phyloP scores from a whole-genome alignment of 2,797 vertebrate species.

The Pseudochirops corinnae region DNA sequence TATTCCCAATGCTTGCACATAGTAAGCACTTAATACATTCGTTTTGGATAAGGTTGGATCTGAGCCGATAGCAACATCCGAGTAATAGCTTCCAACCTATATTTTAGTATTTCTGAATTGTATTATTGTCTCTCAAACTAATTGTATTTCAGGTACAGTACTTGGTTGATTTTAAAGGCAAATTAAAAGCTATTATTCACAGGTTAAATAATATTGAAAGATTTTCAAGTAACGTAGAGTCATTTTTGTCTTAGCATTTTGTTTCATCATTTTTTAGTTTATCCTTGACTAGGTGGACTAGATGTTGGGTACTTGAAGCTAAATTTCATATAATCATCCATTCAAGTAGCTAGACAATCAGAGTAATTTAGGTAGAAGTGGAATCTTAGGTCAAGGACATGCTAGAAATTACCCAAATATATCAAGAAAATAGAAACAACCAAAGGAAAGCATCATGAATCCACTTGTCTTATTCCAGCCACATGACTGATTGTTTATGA shows the following conservation, averaged over 20 bases:
- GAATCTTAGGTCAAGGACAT: constrained; percentile 48
- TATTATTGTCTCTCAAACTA: background rate
- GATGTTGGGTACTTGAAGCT: constrained; percentile 27
- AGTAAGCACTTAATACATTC: background rate
- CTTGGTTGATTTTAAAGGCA: background rate
- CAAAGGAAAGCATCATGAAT: background rate
- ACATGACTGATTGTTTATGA: constrained; percentile 7
- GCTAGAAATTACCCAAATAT: constrained; percentile 28
- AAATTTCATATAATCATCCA: constrained; percentile 57
- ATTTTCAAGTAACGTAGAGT: background rate
- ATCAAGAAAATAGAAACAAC: constrained; percentile 16
- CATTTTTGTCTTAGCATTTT: background rate
- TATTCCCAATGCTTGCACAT: background rate
- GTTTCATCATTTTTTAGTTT: background rate
- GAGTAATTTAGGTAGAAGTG: constrained; percentile 44
- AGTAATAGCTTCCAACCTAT: background rate
- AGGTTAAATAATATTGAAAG: background rate
- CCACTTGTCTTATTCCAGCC: background rate
- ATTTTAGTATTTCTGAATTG: constrained; percentile 32
- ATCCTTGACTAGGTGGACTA: constrained; percentile 53
- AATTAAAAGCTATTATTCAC: background rate
- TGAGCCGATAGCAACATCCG: background rate
- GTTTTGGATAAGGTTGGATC: background rate
- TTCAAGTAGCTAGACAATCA: constrained; percentile 19
- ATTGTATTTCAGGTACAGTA: background rate